Conservation (phyloP, 2,888 invertebrate species). For the Eueremaeus valkanovi region DNA sequence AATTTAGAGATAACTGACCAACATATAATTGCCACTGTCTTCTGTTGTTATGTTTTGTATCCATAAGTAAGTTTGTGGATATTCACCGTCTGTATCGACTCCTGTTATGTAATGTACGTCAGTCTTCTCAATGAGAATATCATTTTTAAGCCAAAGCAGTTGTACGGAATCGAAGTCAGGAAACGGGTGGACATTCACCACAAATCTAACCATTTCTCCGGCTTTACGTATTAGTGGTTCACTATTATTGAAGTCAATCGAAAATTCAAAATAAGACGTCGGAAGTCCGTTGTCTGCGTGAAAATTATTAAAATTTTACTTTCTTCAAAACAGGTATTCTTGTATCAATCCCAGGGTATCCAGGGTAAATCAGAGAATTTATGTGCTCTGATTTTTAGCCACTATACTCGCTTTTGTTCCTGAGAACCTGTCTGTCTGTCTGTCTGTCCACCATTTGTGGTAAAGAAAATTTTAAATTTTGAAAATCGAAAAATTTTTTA, state of each 20-base stretch:
- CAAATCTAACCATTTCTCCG: constrained; percentile 47
- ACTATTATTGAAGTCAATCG: constrained; percentile 45
- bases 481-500: no score
- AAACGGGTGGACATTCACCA: constrained; percentile 47
- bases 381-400: no score
- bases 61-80: constrained; percentile 51
- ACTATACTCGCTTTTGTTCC: no score
- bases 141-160: constrained; percentile 45
- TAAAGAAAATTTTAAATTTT: no score
- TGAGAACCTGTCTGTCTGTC: no score
- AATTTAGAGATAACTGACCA: constrained; percentile 52
- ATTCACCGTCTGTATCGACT: background rate
- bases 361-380: no score
- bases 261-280: constrained; percentile 46
- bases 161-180: constrained; percentile 44
- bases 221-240: constrained; percentile 42
- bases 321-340: no score
- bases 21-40: constrained; percentile 61
- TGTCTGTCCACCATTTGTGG: no score
- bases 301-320: no score
- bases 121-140: constrained; percentile 18
- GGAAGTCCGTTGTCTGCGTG: constrained; percentile 34
- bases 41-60: constrained; percentile 57
- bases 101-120: constrained; percentile 22
- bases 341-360: no score